Evolutionary conservation across 2,888 invertebrate genomes (phyloP), one percentile per base, ranked within the genome.

Genomic region (Chymomyza fuscimana): DNA sequence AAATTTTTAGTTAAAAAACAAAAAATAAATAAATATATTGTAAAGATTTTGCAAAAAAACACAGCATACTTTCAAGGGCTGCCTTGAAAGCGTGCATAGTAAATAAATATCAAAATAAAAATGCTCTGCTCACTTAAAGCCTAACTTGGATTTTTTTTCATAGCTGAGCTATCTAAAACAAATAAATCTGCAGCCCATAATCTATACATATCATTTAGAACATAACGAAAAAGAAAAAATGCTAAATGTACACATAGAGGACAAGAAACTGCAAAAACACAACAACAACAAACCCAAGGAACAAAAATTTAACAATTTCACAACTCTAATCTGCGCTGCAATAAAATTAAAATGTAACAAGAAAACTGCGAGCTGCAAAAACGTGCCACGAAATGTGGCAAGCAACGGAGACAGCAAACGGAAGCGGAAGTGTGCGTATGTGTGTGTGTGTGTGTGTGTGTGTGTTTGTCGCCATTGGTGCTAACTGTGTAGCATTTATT

Each of bases 331-430:
- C 83, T 87, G 81, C 80, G 70, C 74, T 62, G 87, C 85, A 85
- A 83, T 83, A 86, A 83, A 83, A 83, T 78, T 82, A 80, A 86
- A 83, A 78, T 75, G 87, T 77, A 86, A 85, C 85, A 84, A 86
- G 76, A 70, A 84, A 82, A 83, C 77, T 81, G 74, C 46, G 69
- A 22, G 50, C 36, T 19, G 6, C 36, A 36, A n/a, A 61, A 61
- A 61, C 16, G n/a, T 36, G 32, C 61, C 22, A 56, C 19, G 12
- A 56, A 16, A 59, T 15, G 59, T n/a, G 19, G 19, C 19, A 54
- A 54, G 16, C 52, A 19, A 19, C 52, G 19, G 19, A 19, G 52
- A 54, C 52, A 54, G 52, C 52, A n/a, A 54, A 3, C 52, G 52
- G 52, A 16, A 54, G 19, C 7, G 65, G 46, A 52, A 59, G 54